These are phyloP conservation scores for Gymnobelideus leadbeateri DNA, from an alignment of 2,113 vertebrate species.

Conservation along the genomic window DNA sequence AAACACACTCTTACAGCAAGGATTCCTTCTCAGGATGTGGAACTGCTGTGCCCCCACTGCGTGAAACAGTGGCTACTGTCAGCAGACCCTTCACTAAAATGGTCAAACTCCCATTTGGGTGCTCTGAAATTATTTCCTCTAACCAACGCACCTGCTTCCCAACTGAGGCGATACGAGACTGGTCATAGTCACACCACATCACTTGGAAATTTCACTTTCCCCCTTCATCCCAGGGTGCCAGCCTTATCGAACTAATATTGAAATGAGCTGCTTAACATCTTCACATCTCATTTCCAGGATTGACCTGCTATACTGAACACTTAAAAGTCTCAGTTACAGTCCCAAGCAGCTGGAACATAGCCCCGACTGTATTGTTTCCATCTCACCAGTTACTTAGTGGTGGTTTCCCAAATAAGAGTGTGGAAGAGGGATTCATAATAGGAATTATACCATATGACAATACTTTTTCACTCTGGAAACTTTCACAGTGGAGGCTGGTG, in stretches of 20 bases:
- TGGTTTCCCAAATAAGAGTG: neutral
- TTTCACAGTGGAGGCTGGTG: neutral
- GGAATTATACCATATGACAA: neutral
- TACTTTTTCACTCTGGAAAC: neutral
- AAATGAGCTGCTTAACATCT: neutral
- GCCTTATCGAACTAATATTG: neutral
- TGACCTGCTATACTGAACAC: neutral
- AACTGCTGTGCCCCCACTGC: neutral
- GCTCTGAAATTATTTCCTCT: neutral
- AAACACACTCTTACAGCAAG: neutral
- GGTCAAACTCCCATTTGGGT: neutral
- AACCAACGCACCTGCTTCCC: neutral
- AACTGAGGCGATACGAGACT: neutral
- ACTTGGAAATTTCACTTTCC: neutral
- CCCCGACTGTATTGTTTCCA: neutral
- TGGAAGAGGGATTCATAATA: neutral
- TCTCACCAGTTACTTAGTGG: neutral
- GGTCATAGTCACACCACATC: neutral
- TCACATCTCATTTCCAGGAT: neutral
- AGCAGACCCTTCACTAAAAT: neutral
- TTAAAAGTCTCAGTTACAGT: neutral
- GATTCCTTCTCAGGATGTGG: neutral
- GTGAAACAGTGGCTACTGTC: neutral
- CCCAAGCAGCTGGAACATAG: neutral
- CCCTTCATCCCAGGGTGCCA: neutral